These are phyloP conservation scores for Aporrectodea caliginosa DNA, from an alignment of 1,140 invertebrate species.

Conservation along the genomic window DNA sequence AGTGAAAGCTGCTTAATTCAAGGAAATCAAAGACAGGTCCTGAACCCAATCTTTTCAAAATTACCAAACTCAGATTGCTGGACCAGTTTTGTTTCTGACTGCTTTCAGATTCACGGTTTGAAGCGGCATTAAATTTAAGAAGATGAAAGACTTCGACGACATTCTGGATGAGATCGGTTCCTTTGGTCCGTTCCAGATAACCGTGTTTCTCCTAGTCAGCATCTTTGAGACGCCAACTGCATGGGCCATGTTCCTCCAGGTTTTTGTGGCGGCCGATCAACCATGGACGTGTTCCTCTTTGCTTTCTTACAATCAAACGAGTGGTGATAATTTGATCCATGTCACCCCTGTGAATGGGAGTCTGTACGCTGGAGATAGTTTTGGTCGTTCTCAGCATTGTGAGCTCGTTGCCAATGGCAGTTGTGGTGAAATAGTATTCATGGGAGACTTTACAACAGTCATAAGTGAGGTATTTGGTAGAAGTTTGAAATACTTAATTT, in stretches of 20 bases:
- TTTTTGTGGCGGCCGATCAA: conserved; percentile 39
- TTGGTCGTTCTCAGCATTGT: background rate
- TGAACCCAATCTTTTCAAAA: no score
- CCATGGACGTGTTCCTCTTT: conserved; percentile 36
- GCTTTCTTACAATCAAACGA: no score
- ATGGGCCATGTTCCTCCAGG: conserved; percentile 47
- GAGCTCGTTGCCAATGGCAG: background rate
- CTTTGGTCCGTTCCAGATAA: conserved; percentile 43
- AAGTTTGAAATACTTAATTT: no score
- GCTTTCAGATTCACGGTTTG: no score
- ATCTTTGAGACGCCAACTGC: conserved; percentile 45
- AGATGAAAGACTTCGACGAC: conserved; percentile 37
- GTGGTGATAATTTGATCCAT: no score
- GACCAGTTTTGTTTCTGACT: no score
- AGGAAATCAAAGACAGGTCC: no score
- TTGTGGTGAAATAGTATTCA: conserved; percentile 12
- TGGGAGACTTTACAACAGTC: conserved; percentile 21
- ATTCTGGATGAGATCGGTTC: conserved; percentile 39
- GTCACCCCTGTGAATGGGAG: background rate
- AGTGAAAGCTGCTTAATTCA: no score
- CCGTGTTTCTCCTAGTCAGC: conserved; percentile 45
- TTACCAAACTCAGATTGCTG: no score
- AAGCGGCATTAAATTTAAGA: background rate
- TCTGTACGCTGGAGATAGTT: background rate
- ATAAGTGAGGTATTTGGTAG: conserved; percentile 11